Conservation (phyloP, 2,113 vertebrate genomes). For the Rutilus rutilus region DNA sequence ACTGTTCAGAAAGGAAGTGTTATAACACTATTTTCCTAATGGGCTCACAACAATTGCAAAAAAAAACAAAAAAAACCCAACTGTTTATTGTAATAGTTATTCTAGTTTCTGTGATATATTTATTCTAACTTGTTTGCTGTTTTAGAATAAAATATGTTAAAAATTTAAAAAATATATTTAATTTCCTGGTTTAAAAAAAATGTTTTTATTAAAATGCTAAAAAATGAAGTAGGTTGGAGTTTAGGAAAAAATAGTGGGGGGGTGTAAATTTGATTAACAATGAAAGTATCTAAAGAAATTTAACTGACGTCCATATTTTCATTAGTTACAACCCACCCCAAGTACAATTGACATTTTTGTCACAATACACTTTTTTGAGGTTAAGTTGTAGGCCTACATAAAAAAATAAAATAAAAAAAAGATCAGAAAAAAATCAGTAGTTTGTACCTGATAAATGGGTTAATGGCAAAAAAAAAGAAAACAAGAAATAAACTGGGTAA, state of each 20-base stretch:
- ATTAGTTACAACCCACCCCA: background rate
- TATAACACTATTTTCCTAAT: background rate
- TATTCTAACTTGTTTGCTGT: background rate
- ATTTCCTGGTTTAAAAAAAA: background rate
- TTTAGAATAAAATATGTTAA: background rate
- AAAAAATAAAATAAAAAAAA: too few species aligned
- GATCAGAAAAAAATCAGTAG: background rate
- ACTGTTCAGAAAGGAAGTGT: too few species aligned
- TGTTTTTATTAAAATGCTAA: background rate
- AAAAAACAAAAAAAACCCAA: background rate
- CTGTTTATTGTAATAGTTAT: background rate
- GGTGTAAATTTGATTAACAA: background rate
- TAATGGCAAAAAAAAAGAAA: background rate
- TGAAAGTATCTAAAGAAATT: background rate
- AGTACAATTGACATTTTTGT: background rate
- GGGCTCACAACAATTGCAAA: background rate
- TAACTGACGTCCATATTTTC: background rate
- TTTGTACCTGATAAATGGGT: background rate
- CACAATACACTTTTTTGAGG: background rate
- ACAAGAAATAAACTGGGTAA: background rate
- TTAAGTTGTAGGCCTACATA: too few species aligned
- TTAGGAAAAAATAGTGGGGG: too few species aligned
- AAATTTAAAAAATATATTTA: too few species aligned
- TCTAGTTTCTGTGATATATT: background rate
- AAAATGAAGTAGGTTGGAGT: too few species aligned